phyloP scores from a whole-genome alignment of 1,140 invertebrate species.

The Platyscapa corneri region DNA sequence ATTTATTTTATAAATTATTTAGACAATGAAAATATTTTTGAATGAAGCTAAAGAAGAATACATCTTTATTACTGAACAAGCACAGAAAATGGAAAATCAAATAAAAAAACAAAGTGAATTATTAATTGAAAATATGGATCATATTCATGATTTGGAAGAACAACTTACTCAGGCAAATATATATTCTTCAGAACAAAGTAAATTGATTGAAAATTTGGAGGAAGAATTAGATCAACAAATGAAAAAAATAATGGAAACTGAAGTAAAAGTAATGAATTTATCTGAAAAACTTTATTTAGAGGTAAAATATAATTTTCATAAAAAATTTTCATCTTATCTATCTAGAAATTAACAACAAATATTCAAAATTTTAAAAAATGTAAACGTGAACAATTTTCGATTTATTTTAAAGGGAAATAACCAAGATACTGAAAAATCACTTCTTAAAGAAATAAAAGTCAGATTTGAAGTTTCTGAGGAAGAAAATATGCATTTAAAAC shows the following conservation, averaged over 20 bases:
- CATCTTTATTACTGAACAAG: slow-evolving; percentile 57
- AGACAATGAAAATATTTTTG: slow-evolving; percentile 66
- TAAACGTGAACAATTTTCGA: not conserved
- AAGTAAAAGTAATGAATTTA: slow-evolving; percentile 54
- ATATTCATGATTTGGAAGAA: slow-evolving; percentile 62
- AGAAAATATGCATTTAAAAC: slow-evolving; percentile 50
- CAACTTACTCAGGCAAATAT: slow-evolving; percentile 59
- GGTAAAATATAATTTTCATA: slow-evolving; percentile 29
- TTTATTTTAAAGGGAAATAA: not conserved
- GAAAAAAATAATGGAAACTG: slow-evolving; percentile 54
- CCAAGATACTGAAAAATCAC: slow-evolving; percentile 8
- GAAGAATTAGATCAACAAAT: slow-evolving; percentile 61
- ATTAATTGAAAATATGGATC: slow-evolving; percentile 58
- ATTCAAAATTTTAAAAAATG: not conserved
- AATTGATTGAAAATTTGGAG: slow-evolving; percentile 60
- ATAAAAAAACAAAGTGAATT: slow-evolving; percentile 56
- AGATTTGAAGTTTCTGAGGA: slow-evolving; percentile 27
- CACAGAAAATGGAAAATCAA: slow-evolving; percentile 55
- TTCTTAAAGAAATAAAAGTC: slow-evolving; percentile 27
- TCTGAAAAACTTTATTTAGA: slow-evolving; percentile 47
- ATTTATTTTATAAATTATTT: slow-evolving; percentile 50
- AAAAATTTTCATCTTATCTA: not conserved
- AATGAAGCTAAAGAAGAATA: slow-evolving; percentile 71
- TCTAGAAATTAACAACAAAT: not conserved
- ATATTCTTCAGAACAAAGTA: slow-evolving; percentile 61